Evolutionary conservation across 1,140 invertebrate species (phyloP).

Genomic region (Lasaia peninsularis): DNA sequence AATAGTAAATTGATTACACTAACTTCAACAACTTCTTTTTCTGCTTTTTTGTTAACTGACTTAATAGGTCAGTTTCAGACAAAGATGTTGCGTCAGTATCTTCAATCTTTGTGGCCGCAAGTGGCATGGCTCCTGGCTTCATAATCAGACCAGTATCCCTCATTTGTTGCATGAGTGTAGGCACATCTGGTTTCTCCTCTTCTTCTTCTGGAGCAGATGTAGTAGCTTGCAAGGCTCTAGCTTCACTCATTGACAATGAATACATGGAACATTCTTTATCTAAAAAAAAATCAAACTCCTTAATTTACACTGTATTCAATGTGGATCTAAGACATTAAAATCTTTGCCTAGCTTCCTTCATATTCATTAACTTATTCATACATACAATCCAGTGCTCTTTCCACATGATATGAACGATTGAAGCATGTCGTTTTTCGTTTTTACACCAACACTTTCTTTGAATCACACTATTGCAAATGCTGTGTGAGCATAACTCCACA

Average conservation of each 20-base stretch:
- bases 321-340: too few relatives aligned
- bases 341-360: too few relatives aligned
- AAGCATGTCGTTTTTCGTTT: too few relatives aligned
- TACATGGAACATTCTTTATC: slow-evolving; percentile 97
- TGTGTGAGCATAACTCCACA: too few relatives aligned
- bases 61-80: slow-evolving; percentile 87
- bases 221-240: slow-evolving; percentile 78
- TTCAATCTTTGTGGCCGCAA: slow-evolving; percentile 61
- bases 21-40: slow-evolving; percentile 94
- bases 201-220: slow-evolving; percentile 80
- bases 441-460: too few relatives aligned
- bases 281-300: slow-evolving; percentile 68
- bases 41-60: slow-evolving; percentile 90
- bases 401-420: too few relatives aligned
- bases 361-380: too few relatives aligned
- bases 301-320: too few relatives aligned
- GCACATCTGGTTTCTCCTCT: slow-evolving; percentile 76
- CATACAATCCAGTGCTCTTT: too few relatives aligned
- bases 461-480: too few relatives aligned
- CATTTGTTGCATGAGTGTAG: slow-evolving; percentile 92
- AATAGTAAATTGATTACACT: slow-evolving; percentile 39
- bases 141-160: slow-evolving; percentile 93
- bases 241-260: slow-evolving; percentile 86
- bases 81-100: slow-evolving; percentile 78
- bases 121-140: slow-evolving; percentile 84